phyloP scores from a whole-genome alignment of 2,797 vertebrate species.

The Sebastes diaconus region DNA sequence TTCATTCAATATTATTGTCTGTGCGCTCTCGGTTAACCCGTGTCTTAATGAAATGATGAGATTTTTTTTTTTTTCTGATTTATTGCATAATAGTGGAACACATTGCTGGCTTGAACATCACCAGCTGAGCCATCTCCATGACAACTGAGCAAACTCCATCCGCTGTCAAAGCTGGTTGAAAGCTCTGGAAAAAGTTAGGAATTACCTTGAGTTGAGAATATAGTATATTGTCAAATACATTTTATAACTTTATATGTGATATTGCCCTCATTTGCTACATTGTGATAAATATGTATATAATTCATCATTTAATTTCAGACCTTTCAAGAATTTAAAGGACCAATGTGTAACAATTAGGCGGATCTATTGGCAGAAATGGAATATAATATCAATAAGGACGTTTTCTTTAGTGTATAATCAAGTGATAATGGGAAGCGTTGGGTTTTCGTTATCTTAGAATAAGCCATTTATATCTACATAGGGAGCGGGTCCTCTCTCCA shows the following conservation, averaged over 20 bases:
- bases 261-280: background rate
- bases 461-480: too few species aligned
- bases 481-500: too few species aligned
- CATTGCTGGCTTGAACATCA: background rate
- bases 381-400: too few species aligned
- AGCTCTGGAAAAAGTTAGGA: background rate
- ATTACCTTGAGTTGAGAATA: background rate
- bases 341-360: too few species aligned
- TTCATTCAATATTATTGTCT: background rate
- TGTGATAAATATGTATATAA: background rate
- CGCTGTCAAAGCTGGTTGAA: background rate
- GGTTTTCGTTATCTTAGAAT: too few species aligned
- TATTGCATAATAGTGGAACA: background rate
- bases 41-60: background rate
- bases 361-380: too few species aligned
- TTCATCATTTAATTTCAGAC: background rate
- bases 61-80: background rate
- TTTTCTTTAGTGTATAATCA: too few species aligned
- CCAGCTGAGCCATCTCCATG: background rate
- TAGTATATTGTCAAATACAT: background rate
- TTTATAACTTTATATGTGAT: too few species aligned
- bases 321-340: background rate
- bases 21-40: background rate
- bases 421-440: too few species aligned
- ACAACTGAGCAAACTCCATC: constrained; percentile 1